A percentile compares a stretch with the other conserved stretches of the same genome.
Evolutionary conservation across 2,797 vertebrate species (phyloP).

Genomic region (Xiphophorus birchmanni): DNA sequence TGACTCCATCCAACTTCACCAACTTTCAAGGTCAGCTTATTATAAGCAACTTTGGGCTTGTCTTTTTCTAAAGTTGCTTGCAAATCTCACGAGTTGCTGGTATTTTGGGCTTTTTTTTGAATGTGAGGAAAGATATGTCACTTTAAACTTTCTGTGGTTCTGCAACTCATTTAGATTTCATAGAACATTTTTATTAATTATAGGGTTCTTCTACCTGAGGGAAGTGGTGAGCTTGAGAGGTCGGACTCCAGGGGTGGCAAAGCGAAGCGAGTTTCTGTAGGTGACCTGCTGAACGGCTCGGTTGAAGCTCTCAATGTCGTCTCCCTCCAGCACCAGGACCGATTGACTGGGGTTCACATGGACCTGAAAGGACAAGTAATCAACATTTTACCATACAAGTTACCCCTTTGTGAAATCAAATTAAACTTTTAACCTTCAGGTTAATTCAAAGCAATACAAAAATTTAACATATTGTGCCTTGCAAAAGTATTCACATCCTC

Average conservation of each 20-base stretch:
- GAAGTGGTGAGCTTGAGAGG: constrained; percentile 93
- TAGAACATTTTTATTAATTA: neutral
- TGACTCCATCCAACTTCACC: neutral
- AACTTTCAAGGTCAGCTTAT: neutral
- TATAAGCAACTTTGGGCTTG: too few relatives aligned
- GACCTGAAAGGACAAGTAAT: constrained; percentile 78
- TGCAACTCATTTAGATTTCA: neutral
- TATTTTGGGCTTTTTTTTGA: too few relatives aligned
- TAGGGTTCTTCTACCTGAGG: constrained; percentile 84
- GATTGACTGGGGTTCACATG: constrained; percentile 99
- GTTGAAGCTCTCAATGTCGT: constrained; percentile 97
- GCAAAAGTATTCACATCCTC: neutral
- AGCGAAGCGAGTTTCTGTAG: constrained; percentile 97
- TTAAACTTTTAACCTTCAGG: neutral
- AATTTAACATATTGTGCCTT: neutral
- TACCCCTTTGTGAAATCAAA: too few relatives aligned
- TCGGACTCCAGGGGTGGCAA: constrained; percentile 94
- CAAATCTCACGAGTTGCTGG: too few relatives aligned
- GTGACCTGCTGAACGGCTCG: constrained; percentile 97
- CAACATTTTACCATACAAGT: neutral
- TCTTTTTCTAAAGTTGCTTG: too few relatives aligned
- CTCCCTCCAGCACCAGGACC: constrained; percentile 93
- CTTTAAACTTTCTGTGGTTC: neutral
- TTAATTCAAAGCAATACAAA: neutral
- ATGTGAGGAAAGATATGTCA: neutral